Conservation (phyloP, 1,140 invertebrate genomes). For the Melitaea cinxia region DNA sequence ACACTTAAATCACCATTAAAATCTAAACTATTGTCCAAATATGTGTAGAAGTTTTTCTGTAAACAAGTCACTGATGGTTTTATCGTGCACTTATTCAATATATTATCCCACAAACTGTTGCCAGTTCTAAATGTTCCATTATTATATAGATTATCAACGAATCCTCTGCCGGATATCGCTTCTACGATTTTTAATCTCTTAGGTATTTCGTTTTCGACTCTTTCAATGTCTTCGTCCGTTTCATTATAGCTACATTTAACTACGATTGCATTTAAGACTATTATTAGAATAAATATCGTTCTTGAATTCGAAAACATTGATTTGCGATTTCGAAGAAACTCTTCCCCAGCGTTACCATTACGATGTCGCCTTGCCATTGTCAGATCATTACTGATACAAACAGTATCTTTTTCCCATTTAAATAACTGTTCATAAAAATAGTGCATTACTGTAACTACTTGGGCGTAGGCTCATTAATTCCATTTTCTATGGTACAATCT, state of each 20-base stretch:
- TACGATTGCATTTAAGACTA: conserved; percentile 45
- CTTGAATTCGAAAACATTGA: conserved; percentile 23
- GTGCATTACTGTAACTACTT: conserved; percentile 39
- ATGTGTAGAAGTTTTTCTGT: conserved; percentile 88
- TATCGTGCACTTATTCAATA: conserved; percentile 86
- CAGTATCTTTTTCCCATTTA: conserved; percentile 39
- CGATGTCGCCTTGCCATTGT: conserved; percentile 54
- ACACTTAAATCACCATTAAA: conserved; percentile 85
- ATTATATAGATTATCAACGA: conserved; percentile 60
- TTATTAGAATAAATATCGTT: conserved; percentile 41
- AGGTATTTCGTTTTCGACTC: conserved; percentile 52
- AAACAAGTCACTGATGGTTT: conserved; percentile 87
- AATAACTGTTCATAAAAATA: conserved; percentile 38
- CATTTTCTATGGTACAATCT: conserved; percentile 48
- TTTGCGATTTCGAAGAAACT: conserved; percentile 4
- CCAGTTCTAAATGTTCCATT: conserved; percentile 82
- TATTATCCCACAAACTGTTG: conserved; percentile 87
- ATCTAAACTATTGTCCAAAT: conserved; percentile 85
- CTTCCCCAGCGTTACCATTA: conserved; percentile 26
- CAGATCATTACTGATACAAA: conserved; percentile 58
- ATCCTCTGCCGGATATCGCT: conserved; percentile 55
- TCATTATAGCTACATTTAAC: conserved; percentile 50
- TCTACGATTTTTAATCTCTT: conserved; percentile 64
- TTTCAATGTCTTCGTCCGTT: conserved; percentile 43
- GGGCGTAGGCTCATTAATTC: conserved; percentile 41